phyloP scores from a whole-genome alignment of 2,113 vertebrate genomes.

The Rhinoptilus africanus region DNA sequence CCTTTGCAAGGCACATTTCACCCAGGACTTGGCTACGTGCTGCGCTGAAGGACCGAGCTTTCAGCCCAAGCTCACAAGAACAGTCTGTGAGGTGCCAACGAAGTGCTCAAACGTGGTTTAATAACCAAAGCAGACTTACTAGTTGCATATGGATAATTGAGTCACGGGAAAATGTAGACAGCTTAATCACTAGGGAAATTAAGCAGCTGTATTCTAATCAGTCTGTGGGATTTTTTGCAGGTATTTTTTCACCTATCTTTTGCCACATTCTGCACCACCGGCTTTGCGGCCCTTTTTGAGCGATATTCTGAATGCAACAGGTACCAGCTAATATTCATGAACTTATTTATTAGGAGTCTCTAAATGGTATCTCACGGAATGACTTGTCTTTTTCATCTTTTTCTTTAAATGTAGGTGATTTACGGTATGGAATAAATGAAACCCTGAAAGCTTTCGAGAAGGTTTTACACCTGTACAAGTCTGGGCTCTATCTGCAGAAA shows the following conservation, averaged over 20 bases:
- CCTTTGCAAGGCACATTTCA: not conserved
- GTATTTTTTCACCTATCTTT: conserved; percentile 92
- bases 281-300: conserved; percentile 80
- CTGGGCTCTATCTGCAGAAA: conserved; percentile 84
- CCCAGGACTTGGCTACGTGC: not conserved
- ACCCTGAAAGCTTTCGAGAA: conserved; percentile 84
- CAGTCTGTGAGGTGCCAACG: not conserved
- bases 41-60: not conserved
- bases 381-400: not conserved
- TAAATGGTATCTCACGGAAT: not conserved
- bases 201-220: not conserved
- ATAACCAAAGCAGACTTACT: not conserved
- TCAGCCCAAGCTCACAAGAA: not conserved
- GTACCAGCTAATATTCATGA: conserved; percentile 59
- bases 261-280: conserved; percentile 86
- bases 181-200: not conserved
- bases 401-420: conserved; percentile 76
- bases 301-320: conserved; percentile 88
- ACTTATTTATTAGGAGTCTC: not conserved
- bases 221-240: conserved; percentile 70
- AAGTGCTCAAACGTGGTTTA: not conserved
- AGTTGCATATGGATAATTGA: not conserved
- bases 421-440: conserved; percentile 82
- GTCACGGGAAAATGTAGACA: not conserved
- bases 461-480: conserved; percentile 85